Percentiles rank a stretch among this genome's conserved stretches.
Conservation (phyloP, 2,113 vertebrate species). For the Sitta europaea region DNA sequence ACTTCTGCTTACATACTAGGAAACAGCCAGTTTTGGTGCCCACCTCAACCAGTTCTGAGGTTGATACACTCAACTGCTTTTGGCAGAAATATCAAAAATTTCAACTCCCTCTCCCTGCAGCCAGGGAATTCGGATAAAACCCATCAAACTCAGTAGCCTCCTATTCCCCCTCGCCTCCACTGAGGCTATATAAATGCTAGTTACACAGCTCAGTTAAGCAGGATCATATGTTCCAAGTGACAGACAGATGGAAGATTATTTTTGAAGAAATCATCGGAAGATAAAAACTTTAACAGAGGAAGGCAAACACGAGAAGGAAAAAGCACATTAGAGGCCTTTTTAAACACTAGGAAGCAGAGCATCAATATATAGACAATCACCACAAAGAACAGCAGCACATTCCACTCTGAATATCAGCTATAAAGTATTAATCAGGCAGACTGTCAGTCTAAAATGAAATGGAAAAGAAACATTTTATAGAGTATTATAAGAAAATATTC, state of each 20-base stretch:
- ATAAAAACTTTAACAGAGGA: slow-evolving; percentile 22
- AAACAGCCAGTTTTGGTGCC: neutral
- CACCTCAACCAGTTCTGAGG: neutral
- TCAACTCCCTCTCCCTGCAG: neutral
- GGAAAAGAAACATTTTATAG: neutral
- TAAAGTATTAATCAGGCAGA: neutral
- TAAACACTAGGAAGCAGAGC: neutral
- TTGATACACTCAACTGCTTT: neutral
- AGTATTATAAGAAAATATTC: neutral
- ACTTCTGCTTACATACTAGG: neutral
- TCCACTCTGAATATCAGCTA: neutral
- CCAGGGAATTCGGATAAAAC: neutral
- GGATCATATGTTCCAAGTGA: slow-evolving; percentile 49
- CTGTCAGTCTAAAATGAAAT: neutral
- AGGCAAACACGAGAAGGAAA: slow-evolving; percentile 11
- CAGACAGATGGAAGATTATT: slow-evolving; percentile 56
- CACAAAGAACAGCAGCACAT: neutral
- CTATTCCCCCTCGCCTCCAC: neutral
- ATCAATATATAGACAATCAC: neutral
- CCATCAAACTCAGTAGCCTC: neutral
- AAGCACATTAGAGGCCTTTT: neutral
- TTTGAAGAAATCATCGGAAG: neutral
- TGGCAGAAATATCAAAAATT: neutral
- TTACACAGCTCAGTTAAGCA: slow-evolving; percentile 2
- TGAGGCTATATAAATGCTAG: slow-evolving; percentile 10